Evolutionary conservation across 2,797 vertebrate genomes (phyloP), one percentile per base, ranked within the genome.

Genomic region (Aselliscus stoliczkanus): DNA sequence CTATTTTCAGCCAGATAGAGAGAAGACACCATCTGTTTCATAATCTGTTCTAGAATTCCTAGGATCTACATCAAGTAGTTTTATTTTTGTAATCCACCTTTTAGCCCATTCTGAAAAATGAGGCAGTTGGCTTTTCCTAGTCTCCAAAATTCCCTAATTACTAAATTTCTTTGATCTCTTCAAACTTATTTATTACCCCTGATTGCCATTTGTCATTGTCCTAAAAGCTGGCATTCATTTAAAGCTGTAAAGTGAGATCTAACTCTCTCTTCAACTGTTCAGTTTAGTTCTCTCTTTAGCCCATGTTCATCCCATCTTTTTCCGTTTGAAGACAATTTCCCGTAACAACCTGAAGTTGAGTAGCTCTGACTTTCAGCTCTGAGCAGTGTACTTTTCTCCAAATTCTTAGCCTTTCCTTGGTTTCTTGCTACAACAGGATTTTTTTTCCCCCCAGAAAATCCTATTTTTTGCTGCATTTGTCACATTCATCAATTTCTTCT

Each of bases 11-110:
- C 85, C 81, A 90, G 67, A 92, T 62, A 82, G 50, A 90, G 91
- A 96, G 79, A 94, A 95, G 90, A 44, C 64, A 86, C 94, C 95
- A 96, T 96, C 93, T 97, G 95, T 60, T 87, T 90, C 77, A 75
- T 96, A 75, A 96, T 96, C 79, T 93, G 93, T 80, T 95, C 88
- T 94, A 96, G 79, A 96, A 86, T 92, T 93, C 93, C 94, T 72
- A 77, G 84, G 37, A 87, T 42, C 70, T 94, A 62, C 79, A 79
- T 85, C 58, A 90, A 95, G 85, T 21, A 85, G 37, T 67, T 72
- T 76, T 67, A 27, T 80, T 72, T 90, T 67, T 29, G 4, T 54
- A 94, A 73, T 87, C 80, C 62, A 94, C 73, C 79, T 96, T 92
- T 75, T 52, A 89, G 23, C 42, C 64, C 58, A 69, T 96, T 93